Conservation (phyloP, 2,888 invertebrate species). For the Elegia similella region DNA sequence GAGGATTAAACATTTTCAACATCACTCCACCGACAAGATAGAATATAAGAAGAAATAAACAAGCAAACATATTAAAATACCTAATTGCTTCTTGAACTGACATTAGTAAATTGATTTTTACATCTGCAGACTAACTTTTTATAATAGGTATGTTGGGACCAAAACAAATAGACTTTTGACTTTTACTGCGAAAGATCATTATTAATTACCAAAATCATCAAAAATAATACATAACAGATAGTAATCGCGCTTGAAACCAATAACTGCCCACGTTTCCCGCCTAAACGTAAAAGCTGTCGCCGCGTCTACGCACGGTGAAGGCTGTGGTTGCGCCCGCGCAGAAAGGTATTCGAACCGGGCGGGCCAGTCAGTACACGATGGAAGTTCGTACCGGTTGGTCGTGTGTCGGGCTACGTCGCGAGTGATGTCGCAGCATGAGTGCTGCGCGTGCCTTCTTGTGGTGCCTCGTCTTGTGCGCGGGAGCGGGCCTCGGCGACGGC, state of each 20-base stretch:
- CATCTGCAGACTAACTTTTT: too few species aligned
- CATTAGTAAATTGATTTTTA: too few species aligned
- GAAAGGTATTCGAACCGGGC: constrained; percentile 53
- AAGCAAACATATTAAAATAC: too few species aligned
- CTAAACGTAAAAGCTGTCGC: constrained; percentile 35
- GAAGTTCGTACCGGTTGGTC: constrained; percentile 63
- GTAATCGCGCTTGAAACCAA: constrained; percentile 7
- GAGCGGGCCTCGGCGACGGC: constrained; percentile 46
- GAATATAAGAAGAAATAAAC: too few species aligned
- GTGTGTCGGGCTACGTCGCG: constrained; percentile 57
- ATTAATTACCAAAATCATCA: too few species aligned
- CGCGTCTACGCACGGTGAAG: constrained; percentile 36
- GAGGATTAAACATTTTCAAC: too few species aligned
- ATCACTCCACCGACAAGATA: too few species aligned
- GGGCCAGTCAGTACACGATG: constrained; percentile 75
- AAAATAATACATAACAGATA: too few species aligned
- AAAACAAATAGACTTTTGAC: too few species aligned
- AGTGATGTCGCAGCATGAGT: constrained; percentile 78
- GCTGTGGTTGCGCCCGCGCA: constrained; percentile 68
- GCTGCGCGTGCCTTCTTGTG: constrained; percentile 67
- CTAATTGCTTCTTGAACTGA: too few species aligned
- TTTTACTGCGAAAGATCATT: too few species aligned
- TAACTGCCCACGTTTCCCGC: constrained; percentile 39
- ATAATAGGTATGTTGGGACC: too few species aligned
- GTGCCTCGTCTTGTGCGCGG: constrained; percentile 61